phyloP scores from a whole-genome alignment of 2,888 invertebrate species.

The Heteromurus nitidus region DNA sequence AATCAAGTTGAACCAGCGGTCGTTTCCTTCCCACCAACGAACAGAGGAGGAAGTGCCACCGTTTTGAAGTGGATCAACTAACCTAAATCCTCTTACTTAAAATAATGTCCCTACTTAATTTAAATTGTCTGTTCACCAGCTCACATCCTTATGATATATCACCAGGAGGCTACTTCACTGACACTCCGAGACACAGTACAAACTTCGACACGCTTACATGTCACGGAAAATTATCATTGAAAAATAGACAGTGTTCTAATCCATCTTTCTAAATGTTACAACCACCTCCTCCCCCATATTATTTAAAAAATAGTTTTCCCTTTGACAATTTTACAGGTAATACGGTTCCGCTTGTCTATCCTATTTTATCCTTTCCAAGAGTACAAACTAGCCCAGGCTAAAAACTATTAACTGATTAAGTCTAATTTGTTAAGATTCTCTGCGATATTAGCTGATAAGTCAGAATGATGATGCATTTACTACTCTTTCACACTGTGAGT shows the following conservation, averaged over 20 bases:
- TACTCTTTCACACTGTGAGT: conserved; percentile 14
- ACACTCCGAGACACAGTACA: neutral
- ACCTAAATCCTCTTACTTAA: neutral
- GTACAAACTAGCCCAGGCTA: conserved; percentile 5
- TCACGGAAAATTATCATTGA: neutral
- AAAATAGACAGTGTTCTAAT: conserved; percentile 12
- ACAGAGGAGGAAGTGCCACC: neutral
- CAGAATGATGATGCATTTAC: conserved; percentile 61
- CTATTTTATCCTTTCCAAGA: neutral
- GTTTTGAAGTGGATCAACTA: neutral
- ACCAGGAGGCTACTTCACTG: neutral
- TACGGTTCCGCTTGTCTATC: neutral
- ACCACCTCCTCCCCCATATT: conserved; percentile 23
- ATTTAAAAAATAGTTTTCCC: neutral
- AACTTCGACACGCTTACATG: neutral
- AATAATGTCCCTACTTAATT: neutral
- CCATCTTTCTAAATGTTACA: conserved; percentile 6
- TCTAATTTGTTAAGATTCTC: conserved; percentile 31
- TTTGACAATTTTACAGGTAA: neutral
- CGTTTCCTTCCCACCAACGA: neutral
- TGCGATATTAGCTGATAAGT: conserved; percentile 39
- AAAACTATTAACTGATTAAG: conserved; percentile 31
- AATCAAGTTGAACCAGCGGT: neutral
- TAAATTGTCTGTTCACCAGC: neutral
- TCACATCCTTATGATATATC: neutral